Evolutionary conservation across 2,797 vertebrate species (phyloP).

Genomic region (Vireo griseus): DNA sequence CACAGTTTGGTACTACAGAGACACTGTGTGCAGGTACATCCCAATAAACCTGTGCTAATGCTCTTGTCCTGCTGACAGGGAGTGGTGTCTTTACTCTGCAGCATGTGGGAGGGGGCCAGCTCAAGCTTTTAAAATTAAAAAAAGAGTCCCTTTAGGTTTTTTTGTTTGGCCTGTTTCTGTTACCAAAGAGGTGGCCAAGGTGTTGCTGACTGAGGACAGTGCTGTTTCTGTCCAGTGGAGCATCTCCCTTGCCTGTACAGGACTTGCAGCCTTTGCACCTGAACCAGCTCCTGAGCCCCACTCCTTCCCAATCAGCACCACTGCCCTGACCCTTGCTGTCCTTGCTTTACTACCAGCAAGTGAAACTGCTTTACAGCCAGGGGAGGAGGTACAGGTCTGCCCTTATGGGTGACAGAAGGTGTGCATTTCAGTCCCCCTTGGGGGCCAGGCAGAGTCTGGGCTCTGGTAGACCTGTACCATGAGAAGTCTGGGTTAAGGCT

Average conservation of each 20-base stretch:
- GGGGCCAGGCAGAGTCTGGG: not conserved
- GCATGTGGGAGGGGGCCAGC: not conserved
- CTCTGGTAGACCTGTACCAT: not conserved
- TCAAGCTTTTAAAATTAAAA: not conserved
- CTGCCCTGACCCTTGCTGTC: not conserved
- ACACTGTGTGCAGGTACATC: not conserved
- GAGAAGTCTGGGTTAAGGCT: not conserved
- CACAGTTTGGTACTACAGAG: not conserved
- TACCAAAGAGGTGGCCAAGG: not conserved
- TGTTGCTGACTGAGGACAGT: not conserved
- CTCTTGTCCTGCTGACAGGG: not conserved
- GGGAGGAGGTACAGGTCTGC: not conserved
- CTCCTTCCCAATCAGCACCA: rapidly evolving
- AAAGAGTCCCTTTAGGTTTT: not conserved
- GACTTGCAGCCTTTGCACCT: rapidly evolving
- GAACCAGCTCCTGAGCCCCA: not conserved
- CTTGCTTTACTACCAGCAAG: not conserved
- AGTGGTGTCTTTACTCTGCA: not conserved
- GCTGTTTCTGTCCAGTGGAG: rapidly evolving
- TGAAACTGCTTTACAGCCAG: not conserved
- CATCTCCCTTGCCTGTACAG: not conserved
- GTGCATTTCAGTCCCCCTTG: too few relatives aligned
- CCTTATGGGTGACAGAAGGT: rapidly evolving
- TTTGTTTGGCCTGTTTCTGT: not conserved
- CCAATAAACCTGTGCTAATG: not conserved